Conservation (phyloP, 2,113 vertebrate genomes). For the Andinoacara biseriatus region DNA sequence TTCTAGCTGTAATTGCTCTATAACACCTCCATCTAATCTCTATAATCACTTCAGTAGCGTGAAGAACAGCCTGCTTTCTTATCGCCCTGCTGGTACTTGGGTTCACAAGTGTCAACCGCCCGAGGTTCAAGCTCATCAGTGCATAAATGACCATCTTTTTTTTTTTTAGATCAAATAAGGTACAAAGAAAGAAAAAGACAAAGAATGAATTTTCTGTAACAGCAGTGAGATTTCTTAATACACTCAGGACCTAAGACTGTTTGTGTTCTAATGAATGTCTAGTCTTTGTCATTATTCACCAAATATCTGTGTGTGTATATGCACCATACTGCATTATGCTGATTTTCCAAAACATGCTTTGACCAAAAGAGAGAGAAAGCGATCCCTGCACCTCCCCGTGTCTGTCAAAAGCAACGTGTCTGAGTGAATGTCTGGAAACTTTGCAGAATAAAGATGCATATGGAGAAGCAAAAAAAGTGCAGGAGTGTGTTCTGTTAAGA, state of each 20-base stretch:
- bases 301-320: constrained; percentile 14
- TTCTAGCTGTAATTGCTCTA: constrained; percentile 11
- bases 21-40: constrained; percentile 17
- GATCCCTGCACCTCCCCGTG: constrained; percentile 5
- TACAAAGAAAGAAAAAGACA: neutral
- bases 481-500: neutral
- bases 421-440: constrained; percentile 21
- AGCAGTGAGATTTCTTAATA: constrained; percentile 25
- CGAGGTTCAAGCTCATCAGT: constrained; percentile 2
- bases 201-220: neutral
- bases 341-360: constrained; percentile 29
- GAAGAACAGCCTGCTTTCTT: constrained; percentile 12
- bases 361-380: constrained; percentile 30
- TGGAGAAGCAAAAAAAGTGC: neutral
- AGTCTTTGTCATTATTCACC: constrained; percentile 20
- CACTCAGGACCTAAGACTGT: constrained; percentile 68
- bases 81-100: constrained; percentile 19
- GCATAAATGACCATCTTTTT: constrained; percentile 4
- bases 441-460: constrained; percentile 59
- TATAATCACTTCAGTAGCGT: constrained; percentile 31
- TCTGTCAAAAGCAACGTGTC: constrained; percentile 27
- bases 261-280: constrained; percentile 60
- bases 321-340: constrained; percentile 17
- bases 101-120: neutral
- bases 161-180: neutral